Percentiles rank a stretch among this genome's conserved stretches.
phyloP scores from a whole-genome alignment of 1,140 invertebrate species.

The Coelopa frigida region DNA sequence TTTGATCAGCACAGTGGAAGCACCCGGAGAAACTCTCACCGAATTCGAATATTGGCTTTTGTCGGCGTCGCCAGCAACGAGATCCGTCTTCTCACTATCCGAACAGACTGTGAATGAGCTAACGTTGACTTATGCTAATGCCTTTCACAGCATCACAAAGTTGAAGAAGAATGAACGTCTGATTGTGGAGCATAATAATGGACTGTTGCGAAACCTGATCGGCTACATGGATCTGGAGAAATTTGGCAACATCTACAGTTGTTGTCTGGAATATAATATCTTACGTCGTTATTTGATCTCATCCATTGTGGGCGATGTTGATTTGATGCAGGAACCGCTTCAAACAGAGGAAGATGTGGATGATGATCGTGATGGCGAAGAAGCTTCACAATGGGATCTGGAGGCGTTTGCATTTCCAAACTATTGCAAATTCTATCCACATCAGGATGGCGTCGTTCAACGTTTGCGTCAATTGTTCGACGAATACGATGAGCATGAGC shows the following conservation, averaged over 20 bases:
- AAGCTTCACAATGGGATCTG: constrained; percentile 6
- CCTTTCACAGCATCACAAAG: constrained; percentile 29
- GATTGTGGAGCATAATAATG: constrained; percentile 26
- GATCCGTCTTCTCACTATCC: too few species aligned
- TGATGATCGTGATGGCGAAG: not conserved
- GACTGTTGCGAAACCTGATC: constrained; percentile 17
- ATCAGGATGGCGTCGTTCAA: constrained; percentile 26
- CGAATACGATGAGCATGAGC: constrained; percentile 20
- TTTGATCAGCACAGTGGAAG: constrained; percentile 22
- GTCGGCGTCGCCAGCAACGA: too few species aligned
- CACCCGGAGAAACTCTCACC: constrained; percentile 17
- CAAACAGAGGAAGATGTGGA: constrained; percentile 26
- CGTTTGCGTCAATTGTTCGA: constrained; percentile 22
- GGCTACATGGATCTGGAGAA: constrained; percentile 19
- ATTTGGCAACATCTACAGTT: constrained; percentile 23
- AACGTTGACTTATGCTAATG: constrained; percentile 20
- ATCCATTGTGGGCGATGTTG: too few species aligned
- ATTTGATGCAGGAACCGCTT: too few species aligned
- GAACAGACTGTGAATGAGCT: constrained; percentile 27
- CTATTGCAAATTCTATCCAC: constrained; percentile 26
- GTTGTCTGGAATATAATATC: constrained; percentile 29
- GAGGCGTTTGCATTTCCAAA: constrained; percentile 21
- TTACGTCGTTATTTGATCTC: constrained; percentile 26
- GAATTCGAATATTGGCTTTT: too few species aligned
- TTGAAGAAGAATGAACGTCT: constrained; percentile 24